Evolutionary conservation across 2,797 vertebrate genomes (phyloP).

Genomic region (Melanotaenia nigrans): DNA sequence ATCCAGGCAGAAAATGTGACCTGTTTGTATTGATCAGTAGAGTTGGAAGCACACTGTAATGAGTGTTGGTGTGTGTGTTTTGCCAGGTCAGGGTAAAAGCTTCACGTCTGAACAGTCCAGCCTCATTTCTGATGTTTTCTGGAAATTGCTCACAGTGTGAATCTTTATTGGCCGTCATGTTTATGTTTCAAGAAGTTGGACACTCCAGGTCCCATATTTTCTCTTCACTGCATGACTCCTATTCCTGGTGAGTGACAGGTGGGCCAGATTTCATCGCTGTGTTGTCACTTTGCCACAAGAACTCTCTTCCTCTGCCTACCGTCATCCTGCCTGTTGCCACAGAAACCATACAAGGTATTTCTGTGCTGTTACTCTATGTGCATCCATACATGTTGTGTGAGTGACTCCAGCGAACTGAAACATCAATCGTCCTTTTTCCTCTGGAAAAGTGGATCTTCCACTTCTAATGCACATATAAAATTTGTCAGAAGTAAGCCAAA

Average conservation of each 20-base stretch:
- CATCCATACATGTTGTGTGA: neutral
- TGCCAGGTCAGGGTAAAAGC: slow-evolving; percentile 6
- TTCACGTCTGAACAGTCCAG: neutral
- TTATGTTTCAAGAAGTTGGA: neutral
- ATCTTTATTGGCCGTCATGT: slow-evolving; percentile 5
- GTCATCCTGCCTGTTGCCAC: slow-evolving; percentile 5
- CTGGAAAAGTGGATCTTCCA: too few species aligned
- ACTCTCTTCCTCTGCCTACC: neutral
- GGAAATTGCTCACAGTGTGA: neutral
- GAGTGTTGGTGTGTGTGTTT: slow-evolving; percentile 23
- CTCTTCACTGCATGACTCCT: neutral
- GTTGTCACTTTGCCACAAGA: neutral
- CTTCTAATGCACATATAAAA: neutral
- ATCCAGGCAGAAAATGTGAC: slow-evolving; percentile 57
- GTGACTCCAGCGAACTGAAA: neutral
- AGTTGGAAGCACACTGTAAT: slow-evolving; percentile 43
- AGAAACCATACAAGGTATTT: neutral
- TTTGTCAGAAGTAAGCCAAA: neutral
- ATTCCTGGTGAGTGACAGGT: neutral
- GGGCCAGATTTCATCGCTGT: neutral
- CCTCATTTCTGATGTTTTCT: slow-evolving; percentile 13
- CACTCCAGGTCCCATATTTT: neutral
- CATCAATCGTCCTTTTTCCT: neutral
- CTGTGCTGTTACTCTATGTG: neutral
- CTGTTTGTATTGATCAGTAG: slow-evolving; percentile 48